Evolutionary conservation across 1,140 invertebrate species (phyloP), one percentile per base, ranked within the genome.

Genomic region (Saccostrea echinata): DNA sequence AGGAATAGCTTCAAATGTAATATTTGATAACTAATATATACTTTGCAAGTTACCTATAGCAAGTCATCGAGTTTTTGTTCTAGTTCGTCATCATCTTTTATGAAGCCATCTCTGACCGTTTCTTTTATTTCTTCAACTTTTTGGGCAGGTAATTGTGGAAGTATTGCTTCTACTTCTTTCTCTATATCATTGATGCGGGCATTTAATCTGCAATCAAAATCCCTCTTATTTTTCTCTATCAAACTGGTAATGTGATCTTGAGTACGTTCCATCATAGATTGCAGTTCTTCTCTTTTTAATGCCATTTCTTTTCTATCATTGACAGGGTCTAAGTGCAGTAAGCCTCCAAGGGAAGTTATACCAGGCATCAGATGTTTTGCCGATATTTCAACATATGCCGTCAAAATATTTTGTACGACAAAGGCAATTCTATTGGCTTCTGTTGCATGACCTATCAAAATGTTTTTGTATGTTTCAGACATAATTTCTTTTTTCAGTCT

Each of bases 321-420:
- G 12, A 61, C 53, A 3, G 80, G 30, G 55, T 87, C 86, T 8
- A 87, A 35, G 9, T 76, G 30, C 0, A 87, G 3, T 27, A 87
- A 52, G 6, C 18, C 21, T 8, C 86, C 81, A 8, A 87, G 33
- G 16, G 52, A 43, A 11, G 53, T 64, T 21, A 87, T 68, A 24
- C 55, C 13, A 24, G 57, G 52, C 53, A 87, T 87, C 0, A 87
- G 55, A 83, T 87, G 80, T 64, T 87, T 30, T 9, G 43, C 27
- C 4, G 86, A 87, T n/a, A 87, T 27, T n/a, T 82, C 43, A 11
- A 87, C 55, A 51, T 83, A 87, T 8, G 86, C 55, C 0, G 53
- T 53, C 21, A 80, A 35, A 8, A 87, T 83, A 9, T 51, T 83
- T 30, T 33, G 55, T 16, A 87, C 86, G 11, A 52, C 30, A 87